Percentiles rank a stretch among this genome's conserved stretches.
Conservation (phyloP, 2,113 vertebrate genomes). For the Stegastes partitus region DNA sequence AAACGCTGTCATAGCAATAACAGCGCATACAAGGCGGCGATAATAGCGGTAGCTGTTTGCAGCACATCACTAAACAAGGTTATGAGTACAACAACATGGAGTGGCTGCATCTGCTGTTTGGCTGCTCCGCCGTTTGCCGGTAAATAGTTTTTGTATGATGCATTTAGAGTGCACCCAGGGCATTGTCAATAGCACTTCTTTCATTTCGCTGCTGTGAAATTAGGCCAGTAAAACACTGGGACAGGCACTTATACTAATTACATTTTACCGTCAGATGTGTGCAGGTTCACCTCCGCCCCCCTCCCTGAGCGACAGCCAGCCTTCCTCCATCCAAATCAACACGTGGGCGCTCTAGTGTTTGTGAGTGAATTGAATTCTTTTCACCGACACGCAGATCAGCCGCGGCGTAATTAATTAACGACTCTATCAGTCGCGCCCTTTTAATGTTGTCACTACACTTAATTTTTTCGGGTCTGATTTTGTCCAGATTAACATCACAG, state of each 20-base stretch:
- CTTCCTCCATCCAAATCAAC: constrained; percentile 35
- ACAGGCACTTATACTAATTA: constrained; percentile 75
- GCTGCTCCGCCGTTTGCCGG: constrained; percentile 7
- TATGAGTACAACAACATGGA: constrained; percentile 9
- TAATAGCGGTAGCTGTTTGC: constrained; percentile 12
- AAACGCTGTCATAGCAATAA: constrained; percentile 2
- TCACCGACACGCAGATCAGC: not conserved
- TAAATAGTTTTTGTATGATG: constrained; percentile 54
- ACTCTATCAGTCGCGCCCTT: not conserved
- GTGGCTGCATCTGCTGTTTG: constrained; percentile 17
- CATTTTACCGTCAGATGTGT: constrained; percentile 64
- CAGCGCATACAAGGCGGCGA: not conserved
- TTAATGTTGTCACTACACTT: constrained; percentile 15
- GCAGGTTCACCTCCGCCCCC: constrained; percentile 50
- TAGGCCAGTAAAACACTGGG: constrained; percentile 67
- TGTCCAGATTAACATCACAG: constrained; percentile 63
- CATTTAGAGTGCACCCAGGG: constrained; percentile 46
- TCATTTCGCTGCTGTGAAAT: constrained; percentile 64
- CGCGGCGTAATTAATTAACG: constrained; percentile 9
- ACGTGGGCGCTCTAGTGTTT: not conserved
- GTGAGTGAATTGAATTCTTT: not conserved
- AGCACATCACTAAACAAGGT: constrained; percentile 14
- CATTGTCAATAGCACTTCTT: constrained; percentile 53
- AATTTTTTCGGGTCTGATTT: constrained; percentile 39
- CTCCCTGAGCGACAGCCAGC: constrained; percentile 38